Base-by-base conservation (phyloP, 2,888 invertebrate genomes). In the Lasioglossum figueresi region DNA sequence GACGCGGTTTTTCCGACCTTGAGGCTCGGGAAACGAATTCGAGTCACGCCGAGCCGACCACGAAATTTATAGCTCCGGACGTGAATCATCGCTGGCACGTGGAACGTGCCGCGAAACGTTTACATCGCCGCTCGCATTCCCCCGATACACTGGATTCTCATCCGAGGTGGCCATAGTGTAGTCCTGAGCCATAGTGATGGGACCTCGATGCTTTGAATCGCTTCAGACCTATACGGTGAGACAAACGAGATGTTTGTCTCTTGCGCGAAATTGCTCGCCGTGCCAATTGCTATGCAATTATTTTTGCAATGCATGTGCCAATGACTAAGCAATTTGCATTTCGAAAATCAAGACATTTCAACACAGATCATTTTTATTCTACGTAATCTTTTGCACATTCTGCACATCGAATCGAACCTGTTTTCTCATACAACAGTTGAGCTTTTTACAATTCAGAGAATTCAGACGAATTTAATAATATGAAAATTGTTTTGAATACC, bases 21-120 rank as follows among this genome's bases (percentile, higher is more conserved):
- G 82, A 12, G 12, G 43, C 8, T 37, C 40, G 48, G n/a, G 40
- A 71, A 76, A 82, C 66, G 76, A 71, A 76, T 72, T 59, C 59
- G 12, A 27, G 34, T 40, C 56, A 19, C 40, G 56, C 16, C 66
- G 76, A 66, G 43, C 43, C 23, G 34, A 27, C 8, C 52, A 23
- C 31, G 56, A 66, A 77, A 85, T 85, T 85, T 85, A 85, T 80
- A 66, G 71, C 76, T 16, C 27, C 76, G 70, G 59, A 83, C 77
- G 85, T 85, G 83, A 85, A 85, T 85, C 80, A 75, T 80, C 79
- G 66, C 45, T 72, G 79, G 76, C 34, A 19, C 40, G 48, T 19
- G 80, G 52, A 34, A 80, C 48, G 76, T 59, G 59, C 59, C 76
- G 23, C 45, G 76, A 34, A 63, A 63, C 66, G 68, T 68, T 68